Conservation (phyloP, 2,888 invertebrate species). For the Drosophila helvetica region DNA sequence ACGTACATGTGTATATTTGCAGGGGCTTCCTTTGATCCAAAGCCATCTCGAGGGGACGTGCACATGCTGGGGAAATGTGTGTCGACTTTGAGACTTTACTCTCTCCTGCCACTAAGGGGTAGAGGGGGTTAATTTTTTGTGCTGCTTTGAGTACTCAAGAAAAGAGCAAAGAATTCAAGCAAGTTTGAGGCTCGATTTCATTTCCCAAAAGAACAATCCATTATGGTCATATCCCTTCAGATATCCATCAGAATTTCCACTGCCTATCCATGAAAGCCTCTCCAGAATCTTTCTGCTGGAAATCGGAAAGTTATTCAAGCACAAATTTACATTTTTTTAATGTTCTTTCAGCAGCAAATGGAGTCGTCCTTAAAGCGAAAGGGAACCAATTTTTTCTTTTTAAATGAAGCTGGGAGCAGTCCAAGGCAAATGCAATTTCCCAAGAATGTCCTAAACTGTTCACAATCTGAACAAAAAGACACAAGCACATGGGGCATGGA, state of each 20-base stretch:
- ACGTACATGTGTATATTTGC: constrained; percentile 31
- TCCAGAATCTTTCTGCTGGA: not conserved
- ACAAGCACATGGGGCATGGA: not conserved
- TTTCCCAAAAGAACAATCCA: not conserved
- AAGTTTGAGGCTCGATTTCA: not conserved
- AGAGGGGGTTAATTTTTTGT: not conserved
- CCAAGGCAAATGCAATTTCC: constrained; percentile 17
- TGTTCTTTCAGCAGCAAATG: not conserved
- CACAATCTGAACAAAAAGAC: constrained; percentile 18
- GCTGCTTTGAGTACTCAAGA: not conserved
- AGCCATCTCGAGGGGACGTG: constrained; percentile 18
- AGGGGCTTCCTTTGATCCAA: constrained; percentile 69
- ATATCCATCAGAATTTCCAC: not conserved
- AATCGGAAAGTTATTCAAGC: not conserved
- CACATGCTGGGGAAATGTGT: constrained; percentile 30
- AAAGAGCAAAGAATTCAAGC: too few relatives aligned
- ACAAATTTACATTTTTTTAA: not conserved
- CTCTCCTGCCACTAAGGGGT: constrained; percentile 6
- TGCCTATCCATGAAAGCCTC: not conserved
- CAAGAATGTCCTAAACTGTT: constrained; percentile 24
- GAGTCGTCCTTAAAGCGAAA: constrained; percentile 3
- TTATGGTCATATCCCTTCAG: not conserved
- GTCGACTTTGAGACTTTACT: constrained; percentile 37
- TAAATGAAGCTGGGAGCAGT: constrained; percentile 19
- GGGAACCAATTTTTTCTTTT: not conserved